Conservation (phyloP, 1,140 invertebrate genomes). For the Cyphomyrmex costatus region DNA sequence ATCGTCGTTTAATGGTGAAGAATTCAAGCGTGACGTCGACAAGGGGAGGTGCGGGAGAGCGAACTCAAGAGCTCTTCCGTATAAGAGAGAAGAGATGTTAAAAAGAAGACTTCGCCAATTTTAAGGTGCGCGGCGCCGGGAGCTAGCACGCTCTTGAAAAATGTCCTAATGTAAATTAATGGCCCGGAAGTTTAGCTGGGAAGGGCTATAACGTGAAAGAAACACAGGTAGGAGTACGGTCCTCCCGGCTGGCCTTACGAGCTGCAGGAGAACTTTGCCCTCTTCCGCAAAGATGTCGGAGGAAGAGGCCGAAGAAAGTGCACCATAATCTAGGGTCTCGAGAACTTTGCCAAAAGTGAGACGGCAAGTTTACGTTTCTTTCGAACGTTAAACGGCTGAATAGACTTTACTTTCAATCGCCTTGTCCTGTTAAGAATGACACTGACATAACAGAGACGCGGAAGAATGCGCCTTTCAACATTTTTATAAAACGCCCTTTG, state of each 20-base stretch:
- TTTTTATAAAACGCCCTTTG: neutral
- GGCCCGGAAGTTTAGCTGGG: slow-evolving; percentile 79
- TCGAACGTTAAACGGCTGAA: slow-evolving; percentile 72
- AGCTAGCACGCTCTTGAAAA: slow-evolving; percentile 77
- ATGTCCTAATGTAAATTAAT: slow-evolving; percentile 83
- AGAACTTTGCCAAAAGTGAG: slow-evolving; percentile 73
- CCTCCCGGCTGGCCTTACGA: slow-evolving; percentile 40
- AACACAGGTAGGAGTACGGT: slow-evolving; percentile 69
- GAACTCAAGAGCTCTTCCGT: slow-evolving; percentile 55
- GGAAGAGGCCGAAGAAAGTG: slow-evolving; percentile 56
- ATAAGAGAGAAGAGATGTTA: slow-evolving; percentile 54
- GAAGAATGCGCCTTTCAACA: neutral
- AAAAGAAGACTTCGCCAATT: slow-evolving; percentile 75
- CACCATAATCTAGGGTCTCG: slow-evolving; percentile 76
- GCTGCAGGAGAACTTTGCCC: slow-evolving; percentile 66
- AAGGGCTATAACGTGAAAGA: slow-evolving; percentile 72
- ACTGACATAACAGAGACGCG: neutral
- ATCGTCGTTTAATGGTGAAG: slow-evolving; percentile 69
- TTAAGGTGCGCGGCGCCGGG: slow-evolving; percentile 69
- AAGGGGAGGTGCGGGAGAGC: slow-evolving; percentile 31
- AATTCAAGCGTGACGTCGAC: slow-evolving; percentile 71
- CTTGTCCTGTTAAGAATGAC: slow-evolving; percentile 40
- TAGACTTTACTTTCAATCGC: slow-evolving; percentile 72
- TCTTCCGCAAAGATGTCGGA: slow-evolving; percentile 25
- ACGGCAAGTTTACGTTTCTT: slow-evolving; percentile 67